Conservation (phyloP, 2,113 vertebrate species). For the Actenoides hombroni region DNA sequence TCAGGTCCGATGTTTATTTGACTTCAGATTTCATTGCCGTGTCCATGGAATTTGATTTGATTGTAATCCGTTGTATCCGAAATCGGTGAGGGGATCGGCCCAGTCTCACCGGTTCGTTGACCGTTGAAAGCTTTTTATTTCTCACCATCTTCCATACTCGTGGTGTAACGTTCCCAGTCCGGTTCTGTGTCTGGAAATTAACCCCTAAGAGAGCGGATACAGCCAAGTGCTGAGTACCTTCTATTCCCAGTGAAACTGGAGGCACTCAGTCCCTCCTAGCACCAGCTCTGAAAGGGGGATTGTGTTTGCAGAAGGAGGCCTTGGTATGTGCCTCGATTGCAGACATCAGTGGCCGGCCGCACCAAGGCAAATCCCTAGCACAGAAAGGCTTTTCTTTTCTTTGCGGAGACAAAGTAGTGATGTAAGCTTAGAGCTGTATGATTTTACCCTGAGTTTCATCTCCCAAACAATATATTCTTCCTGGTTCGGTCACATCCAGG, state of each 20-base stretch:
- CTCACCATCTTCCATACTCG: background rate
- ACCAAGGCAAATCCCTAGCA: conserved; percentile 58
- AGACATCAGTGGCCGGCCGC: conserved; percentile 48
- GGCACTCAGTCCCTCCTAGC: conserved; percentile 19
- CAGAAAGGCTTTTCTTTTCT: conserved; percentile 59
- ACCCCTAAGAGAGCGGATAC: background rate
- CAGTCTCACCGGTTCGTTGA: background rate
- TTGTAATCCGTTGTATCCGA: background rate
- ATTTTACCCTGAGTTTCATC: conserved; percentile 43
- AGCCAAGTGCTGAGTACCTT: background rate
- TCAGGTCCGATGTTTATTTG: conserved; percentile 22
- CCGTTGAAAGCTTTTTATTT: background rate
- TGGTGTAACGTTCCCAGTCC: background rate
- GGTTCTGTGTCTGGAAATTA: conserved; percentile 17
- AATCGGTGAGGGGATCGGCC: background rate
- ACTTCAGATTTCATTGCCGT: background rate
- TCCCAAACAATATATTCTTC: conserved; percentile 20
- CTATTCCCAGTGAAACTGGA: conserved; percentile 8
- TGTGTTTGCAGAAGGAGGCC: conserved; percentile 52
- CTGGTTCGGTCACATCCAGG: conserved; percentile 32
- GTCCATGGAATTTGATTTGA: background rate
- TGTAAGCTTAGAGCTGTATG: conserved; percentile 17
- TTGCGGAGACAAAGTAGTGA: conserved; percentile 14
- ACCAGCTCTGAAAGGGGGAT: conserved; percentile 46
- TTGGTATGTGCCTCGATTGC: conserved; percentile 51